A percentile compares a stretch with the other conserved stretches of the same genome.
Evolutionary conservation across 2,888 invertebrate species (phyloP).

Genomic region (Cheilosia scutellata): DNA sequence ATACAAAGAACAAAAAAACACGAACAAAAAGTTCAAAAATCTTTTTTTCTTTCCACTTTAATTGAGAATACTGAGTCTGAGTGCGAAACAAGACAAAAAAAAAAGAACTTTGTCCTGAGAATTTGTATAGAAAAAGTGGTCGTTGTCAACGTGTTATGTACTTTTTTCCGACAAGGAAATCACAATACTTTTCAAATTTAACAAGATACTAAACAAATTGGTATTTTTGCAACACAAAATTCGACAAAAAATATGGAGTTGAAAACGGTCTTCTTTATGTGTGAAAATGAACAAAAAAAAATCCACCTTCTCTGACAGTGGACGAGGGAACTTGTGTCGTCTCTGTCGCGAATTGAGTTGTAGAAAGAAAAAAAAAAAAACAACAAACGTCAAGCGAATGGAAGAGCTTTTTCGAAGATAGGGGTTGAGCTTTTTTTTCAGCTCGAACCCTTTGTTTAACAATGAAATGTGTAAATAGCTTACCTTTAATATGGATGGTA

Average conservation of each 20-base stretch:
- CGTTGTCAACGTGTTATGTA: conserved; percentile 33
- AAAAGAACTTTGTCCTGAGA: conserved; percentile 44
- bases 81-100: conserved; percentile 38
- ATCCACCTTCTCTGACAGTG: conserved; percentile 44
- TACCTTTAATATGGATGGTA: conserved; percentile 7
- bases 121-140: conserved; percentile 50
- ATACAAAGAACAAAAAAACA: conserved; percentile 33
- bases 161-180: conserved; percentile 22
- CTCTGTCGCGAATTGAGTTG: conserved; percentile 16
- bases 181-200: conserved; percentile 37
- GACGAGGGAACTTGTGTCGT: conserved; percentile 32
- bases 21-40: conserved; percentile 27
- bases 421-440: conserved; percentile 31
- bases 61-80: conserved; percentile 12
- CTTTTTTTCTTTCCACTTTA: conserved; percentile 28
- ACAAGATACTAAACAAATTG: conserved; percentile 48
- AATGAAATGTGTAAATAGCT: not conserved
- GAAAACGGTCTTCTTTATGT: conserved; percentile 55
- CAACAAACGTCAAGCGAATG: conserved; percentile 51
- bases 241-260: conserved; percentile 55
- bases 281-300: conserved; percentile 65
- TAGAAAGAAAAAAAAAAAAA: conserved; percentile 15
- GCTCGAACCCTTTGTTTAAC: not conserved
- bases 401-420: conserved; percentile 64
- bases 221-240: conserved; percentile 65